Conservation (phyloP, 1,140 invertebrate genomes). For the Bombus soroeensis region DNA sequence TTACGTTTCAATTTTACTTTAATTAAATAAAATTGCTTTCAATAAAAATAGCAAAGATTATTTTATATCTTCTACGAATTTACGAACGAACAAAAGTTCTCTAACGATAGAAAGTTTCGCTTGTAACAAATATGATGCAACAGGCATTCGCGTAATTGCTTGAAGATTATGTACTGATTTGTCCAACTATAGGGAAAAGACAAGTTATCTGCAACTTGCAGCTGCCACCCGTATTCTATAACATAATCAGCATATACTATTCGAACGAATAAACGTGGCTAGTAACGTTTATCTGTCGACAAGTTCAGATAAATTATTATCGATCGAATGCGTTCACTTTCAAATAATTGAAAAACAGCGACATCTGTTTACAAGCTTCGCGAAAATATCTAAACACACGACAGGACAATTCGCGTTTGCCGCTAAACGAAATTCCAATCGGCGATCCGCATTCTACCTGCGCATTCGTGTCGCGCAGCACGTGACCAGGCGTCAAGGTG, state of each 20-base stretch:
- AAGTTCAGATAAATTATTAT: background rate
- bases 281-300: background rate
- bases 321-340: background rate
- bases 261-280: background rate
- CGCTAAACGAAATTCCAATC: conserved; percentile 5
- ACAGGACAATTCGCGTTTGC: background rate
- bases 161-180: too few relatives aligned
- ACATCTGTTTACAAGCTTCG: background rate
- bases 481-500: background rate
- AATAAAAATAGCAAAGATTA: background rate
- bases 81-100: too few relatives aligned
- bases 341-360: too few relatives aligned
- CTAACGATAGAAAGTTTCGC: too few relatives aligned
- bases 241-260: background rate
- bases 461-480: conserved; percentile 7
- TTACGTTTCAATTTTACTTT: too few relatives aligned
- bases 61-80: too few relatives aligned
- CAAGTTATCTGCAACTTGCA: too few relatives aligned
- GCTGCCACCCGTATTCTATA: too few relatives aligned
- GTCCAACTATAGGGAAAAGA: too few relatives aligned
- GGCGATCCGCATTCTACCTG: background rate
- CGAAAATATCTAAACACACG: background rate
- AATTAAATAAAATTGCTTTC: too few relatives aligned
- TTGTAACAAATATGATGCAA: too few relatives aligned
- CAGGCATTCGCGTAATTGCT: too few relatives aligned